A percentile compares a stretch with the other conserved stretches of the same genome.
Conservation (phyloP, 1,140 invertebrate genomes). For the Cyclargus thomasi region DNA sequence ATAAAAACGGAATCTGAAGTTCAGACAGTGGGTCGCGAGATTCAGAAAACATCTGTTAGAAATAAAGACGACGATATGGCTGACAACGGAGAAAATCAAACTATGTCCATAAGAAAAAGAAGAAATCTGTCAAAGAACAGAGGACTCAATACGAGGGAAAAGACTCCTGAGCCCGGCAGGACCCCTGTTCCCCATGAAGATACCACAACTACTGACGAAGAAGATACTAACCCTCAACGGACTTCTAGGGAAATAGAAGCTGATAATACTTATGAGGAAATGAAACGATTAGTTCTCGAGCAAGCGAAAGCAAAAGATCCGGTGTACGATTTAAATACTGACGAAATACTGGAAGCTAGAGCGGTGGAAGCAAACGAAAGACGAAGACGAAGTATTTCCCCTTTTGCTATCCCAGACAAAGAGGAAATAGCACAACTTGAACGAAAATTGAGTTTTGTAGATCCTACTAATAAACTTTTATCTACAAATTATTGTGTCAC, state of each 20-base stretch:
- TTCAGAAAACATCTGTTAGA: conserved; percentile 35
- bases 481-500: conserved; percentile 61
- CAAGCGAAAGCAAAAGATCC: conserved; percentile 63
- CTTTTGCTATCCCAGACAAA: conserved; percentile 66
- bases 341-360: conserved; percentile 63
- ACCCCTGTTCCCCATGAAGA: conserved; percentile 58
- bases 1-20: conserved; percentile 55
- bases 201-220: conserved; percentile 68
- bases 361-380: conserved; percentile 62
- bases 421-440: conserved; percentile 50
- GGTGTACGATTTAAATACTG: conserved; percentile 66
- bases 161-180: conserved; percentile 75
- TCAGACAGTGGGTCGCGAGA: conserved; percentile 42
- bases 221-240: conserved; percentile 49
- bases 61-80: conserved; percentile 54
- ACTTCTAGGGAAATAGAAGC: conserved; percentile 66
- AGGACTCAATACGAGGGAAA: conserved; percentile 71
- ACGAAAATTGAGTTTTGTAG: conserved; percentile 71
- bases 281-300: conserved; percentile 67
- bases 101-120: conserved; percentile 69
- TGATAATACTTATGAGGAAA: conserved; percentile 69
- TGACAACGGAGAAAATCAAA: conserved; percentile 57
- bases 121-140: conserved; percentile 74
- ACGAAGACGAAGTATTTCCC: conserved; percentile 70
- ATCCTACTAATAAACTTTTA: conserved; percentile 69